Conservation (phyloP, 2,113 vertebrate species). For the Pavo muticus region DNA sequence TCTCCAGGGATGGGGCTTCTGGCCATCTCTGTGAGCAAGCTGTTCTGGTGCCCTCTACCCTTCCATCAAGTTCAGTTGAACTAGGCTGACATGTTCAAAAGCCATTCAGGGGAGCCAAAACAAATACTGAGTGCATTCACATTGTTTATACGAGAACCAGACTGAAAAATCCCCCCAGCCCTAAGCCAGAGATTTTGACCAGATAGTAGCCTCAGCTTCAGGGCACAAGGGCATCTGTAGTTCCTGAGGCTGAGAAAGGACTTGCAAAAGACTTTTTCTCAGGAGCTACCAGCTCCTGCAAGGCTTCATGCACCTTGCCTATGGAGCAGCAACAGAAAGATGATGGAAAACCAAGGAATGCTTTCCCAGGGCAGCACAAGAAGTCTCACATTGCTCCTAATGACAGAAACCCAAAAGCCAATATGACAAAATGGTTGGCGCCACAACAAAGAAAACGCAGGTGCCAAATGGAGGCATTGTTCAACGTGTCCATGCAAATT, state of each 20-base stretch:
- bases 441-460: background rate
- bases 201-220: background rate
- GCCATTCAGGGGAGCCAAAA: slow-evolving; percentile 24
- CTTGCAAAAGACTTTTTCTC: background rate
- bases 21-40: too few species aligned
- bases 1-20: too few species aligned
- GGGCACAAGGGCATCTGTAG: background rate
- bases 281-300: background rate
- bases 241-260: background rate
- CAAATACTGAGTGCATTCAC: slow-evolving; percentile 41
- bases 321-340: background rate
- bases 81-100: background rate
- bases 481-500: background rate
- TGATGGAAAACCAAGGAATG: background rate
- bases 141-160: background rate
- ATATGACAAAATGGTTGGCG: background rate
- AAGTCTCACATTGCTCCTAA: background rate
- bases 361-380: background rate
- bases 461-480: background rate
- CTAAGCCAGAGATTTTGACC: background rate
- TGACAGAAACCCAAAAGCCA: background rate
- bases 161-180: background rate
- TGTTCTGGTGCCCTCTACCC: background rate
- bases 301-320: background rate
- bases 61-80: slow-evolving; percentile 43